Conservation (phyloP, 2,113 vertebrate genomes). For the Apteryx mantelli region DNA sequence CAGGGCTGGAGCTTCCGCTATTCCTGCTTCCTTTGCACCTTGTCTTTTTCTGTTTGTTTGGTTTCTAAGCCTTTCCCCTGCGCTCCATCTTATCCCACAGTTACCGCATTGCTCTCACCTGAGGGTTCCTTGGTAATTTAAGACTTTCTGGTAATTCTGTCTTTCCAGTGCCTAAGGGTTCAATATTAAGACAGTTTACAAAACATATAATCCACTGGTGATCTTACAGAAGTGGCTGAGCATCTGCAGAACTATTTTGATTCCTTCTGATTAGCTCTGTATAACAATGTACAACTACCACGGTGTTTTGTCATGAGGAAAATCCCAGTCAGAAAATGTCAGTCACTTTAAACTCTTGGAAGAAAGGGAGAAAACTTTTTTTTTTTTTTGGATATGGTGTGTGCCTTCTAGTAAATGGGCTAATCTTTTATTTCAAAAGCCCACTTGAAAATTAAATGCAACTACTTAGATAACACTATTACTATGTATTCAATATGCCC, state of each 20-base stretch:
- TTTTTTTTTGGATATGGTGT: background rate
- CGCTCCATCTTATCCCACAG: background rate
- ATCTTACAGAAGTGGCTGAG: background rate
- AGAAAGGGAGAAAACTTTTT: background rate
- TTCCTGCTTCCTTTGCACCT: background rate
- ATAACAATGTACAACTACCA: background rate
- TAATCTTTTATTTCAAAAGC: background rate
- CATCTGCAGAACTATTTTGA: background rate
- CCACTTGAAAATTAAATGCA: background rate
- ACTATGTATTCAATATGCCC: background rate
- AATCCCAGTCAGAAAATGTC: background rate
- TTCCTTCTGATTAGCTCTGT: background rate
- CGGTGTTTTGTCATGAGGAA: background rate
- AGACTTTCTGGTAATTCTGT: background rate
- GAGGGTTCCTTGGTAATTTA: background rate
- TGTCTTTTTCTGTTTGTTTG: background rate
- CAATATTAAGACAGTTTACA: background rate
- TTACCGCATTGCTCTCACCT: background rate
- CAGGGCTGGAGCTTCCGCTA: fast-evolving
- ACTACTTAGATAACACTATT: background rate
- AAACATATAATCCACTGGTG: background rate
- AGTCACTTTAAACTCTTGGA: background rate
- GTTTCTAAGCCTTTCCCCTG: background rate
- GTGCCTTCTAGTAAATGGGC: background rate
- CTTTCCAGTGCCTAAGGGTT: background rate